These are phyloP conservation scores for Aradophagus sp. DNA, from an alignment of 1,140 invertebrate genomes.

Conservation along the genomic window DNA sequence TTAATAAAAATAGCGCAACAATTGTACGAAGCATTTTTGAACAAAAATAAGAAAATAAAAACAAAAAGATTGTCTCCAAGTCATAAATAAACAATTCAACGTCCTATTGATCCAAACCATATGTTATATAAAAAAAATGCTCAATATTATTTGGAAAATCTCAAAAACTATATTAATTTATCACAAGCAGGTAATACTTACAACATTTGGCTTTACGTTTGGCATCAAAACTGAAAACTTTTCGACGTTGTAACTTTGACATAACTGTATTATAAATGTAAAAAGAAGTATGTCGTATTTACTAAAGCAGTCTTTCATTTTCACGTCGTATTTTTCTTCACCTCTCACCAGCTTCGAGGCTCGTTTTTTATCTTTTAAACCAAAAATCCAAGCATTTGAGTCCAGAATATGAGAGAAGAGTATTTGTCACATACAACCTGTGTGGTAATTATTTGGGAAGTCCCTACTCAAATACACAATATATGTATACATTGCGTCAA, in stretches of 20 bases:
- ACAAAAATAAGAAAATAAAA: too few species aligned
- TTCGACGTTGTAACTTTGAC: constrained; percentile 58
- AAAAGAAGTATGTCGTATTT: constrained; percentile 45
- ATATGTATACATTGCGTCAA: constrained; percentile 23
- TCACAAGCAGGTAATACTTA: constrained; percentile 69
- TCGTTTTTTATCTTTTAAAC: too few species aligned
- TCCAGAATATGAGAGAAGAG: too few species aligned
- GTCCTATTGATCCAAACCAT: neutral
- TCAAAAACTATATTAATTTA: too few species aligned
- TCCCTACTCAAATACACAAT: neutral
- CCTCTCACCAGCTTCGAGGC: too few species aligned
- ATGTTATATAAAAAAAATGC: constrained; percentile 19
- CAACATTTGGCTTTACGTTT: constrained; percentile 80
- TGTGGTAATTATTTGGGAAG: constrained; percentile 14
- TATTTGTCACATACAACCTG: too few species aligned
- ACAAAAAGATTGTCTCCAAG: too few species aligned
- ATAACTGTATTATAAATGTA: constrained; percentile 48
- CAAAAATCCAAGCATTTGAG: too few species aligned
- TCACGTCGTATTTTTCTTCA: neutral
- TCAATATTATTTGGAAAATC: too few species aligned
- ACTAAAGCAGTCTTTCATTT: constrained; percentile 32
- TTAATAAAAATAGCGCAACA: too few species aligned
- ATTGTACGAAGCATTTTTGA: too few species aligned
- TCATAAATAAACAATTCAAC: neutral
- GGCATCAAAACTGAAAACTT: constrained; percentile 83